Conservation (phyloP, 2,888 invertebrate species). For the Stramonita haemastoma region DNA sequence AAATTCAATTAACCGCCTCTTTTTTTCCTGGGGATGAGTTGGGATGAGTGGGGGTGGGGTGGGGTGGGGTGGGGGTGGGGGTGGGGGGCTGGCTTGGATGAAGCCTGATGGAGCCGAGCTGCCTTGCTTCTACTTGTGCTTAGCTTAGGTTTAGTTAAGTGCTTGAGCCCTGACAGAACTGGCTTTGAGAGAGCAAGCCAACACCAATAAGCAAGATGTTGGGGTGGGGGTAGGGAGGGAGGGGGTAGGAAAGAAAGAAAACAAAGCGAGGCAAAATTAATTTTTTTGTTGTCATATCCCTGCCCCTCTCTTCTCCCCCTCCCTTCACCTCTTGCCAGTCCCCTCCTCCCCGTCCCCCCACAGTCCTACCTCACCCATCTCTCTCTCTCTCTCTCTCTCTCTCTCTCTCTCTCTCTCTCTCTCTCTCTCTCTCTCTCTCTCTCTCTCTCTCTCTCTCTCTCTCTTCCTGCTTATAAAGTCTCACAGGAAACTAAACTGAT, state of each 20-base stretch:
- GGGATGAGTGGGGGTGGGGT: too few species aligned
- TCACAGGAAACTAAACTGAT: slow-evolving; percentile 13
- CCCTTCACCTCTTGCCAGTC: neutral
- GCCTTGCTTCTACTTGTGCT: too few species aligned
- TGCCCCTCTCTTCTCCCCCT: neutral
- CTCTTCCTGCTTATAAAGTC: neutral
- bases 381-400: neutral
- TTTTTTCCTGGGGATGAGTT: neutral
- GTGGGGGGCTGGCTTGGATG: neutral
- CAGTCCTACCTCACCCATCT: too few species aligned
- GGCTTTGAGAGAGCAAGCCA: too few species aligned
- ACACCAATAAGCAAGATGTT: too few species aligned
- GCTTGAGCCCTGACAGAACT: too few species aligned
- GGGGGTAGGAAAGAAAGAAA: neutral
- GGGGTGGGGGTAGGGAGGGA: neutral
- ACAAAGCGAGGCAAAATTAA: slow-evolving; percentile 19
- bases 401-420: neutral
- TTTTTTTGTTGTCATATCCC: neutral
- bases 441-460: neutral
- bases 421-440: neutral
- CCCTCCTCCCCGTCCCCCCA: neutral
- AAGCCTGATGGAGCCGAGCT: too few species aligned
- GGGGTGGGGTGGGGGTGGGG: neutral
- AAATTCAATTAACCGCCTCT: slow-evolving; percentile 47
- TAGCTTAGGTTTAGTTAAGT: too few species aligned